Evolutionary conservation across 2,888 invertebrate genomes (phyloP).

Genomic region (Pheosia tremula): DNA sequence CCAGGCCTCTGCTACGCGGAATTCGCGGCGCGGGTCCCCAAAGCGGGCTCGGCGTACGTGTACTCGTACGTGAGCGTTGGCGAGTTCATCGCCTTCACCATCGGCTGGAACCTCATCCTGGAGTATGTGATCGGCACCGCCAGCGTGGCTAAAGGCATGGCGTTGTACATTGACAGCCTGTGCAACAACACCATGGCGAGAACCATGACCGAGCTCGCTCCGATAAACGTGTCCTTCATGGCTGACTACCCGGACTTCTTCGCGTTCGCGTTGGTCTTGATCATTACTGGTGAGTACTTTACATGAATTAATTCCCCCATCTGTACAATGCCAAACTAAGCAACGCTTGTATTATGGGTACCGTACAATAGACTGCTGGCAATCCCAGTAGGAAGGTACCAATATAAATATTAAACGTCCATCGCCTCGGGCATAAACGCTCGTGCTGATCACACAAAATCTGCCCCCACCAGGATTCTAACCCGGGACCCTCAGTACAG

Average conservation of each 20-base stretch:
- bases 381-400: too few species aligned
- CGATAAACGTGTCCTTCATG: conserved; percentile 86
- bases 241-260: conserved; percentile 91
- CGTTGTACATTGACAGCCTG: conserved; percentile 90
- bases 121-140: conserved; percentile 94
- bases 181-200: conserved; percentile 87
- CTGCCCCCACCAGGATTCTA: too few species aligned
- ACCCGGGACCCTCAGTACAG: too few species aligned
- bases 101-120: conserved; percentile 97
- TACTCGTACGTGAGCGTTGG: conserved; percentile 97
- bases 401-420: too few species aligned
- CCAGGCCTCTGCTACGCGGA: conserved; percentile 95
- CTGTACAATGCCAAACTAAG: too few species aligned
- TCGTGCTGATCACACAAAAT: too few species aligned
- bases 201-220: conserved; percentile 86
- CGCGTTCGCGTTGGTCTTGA: conserved; percentile 87
- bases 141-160: conserved; percentile 91
- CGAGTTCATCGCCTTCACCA: conserved; percentile 95
- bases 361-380: too few species aligned
- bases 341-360: too few species aligned
- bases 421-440: too few species aligned
- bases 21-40: conserved; percentile 94
- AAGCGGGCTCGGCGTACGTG: conserved; percentile 96
- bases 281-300: conserved; percentile 86
- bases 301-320: background rate